Evolutionary conservation across 1,140 invertebrate genomes (phyloP).

Genomic region (Solenopsis fugax): DNA sequence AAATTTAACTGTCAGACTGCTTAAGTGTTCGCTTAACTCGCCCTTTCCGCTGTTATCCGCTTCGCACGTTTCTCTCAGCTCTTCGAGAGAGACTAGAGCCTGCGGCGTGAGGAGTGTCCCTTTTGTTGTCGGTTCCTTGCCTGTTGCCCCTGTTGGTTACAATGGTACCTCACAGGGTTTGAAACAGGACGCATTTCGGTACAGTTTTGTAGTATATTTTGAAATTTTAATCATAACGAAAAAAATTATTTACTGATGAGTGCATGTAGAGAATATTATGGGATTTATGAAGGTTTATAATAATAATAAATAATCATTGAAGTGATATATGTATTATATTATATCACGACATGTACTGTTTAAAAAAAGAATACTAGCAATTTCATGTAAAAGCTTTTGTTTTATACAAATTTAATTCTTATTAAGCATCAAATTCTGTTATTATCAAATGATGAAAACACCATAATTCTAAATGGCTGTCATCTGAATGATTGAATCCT

Average conservation of each 20-base stretch:
- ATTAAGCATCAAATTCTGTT: no score
- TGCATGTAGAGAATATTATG: background rate
- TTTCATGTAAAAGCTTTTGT: background rate
- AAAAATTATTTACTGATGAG: background rate
- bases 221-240: background rate
- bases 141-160: conserved; percentile 27
- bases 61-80: conserved; percentile 51
- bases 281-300: background rate
- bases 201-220: background rate
- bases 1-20: conserved; percentile 80
- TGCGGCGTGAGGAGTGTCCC: conserved; percentile 35
- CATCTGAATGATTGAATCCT: no score
- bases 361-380: background rate
- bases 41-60: conserved; percentile 42
- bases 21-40: conserved; percentile 73
- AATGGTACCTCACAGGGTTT: background rate
- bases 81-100: conserved; percentile 9
- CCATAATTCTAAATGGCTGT: no score
- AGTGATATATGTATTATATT: background rate
- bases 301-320: background rate
- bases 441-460: no score
- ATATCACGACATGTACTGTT: no score
- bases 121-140: conserved; percentile 51
- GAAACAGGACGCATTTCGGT: background rate
- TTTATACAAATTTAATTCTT: background rate